These are phyloP conservation scores for Zophobas atratus DNA, from an alignment of 1,140 invertebrate genomes.

Conservation along the genomic window DNA sequence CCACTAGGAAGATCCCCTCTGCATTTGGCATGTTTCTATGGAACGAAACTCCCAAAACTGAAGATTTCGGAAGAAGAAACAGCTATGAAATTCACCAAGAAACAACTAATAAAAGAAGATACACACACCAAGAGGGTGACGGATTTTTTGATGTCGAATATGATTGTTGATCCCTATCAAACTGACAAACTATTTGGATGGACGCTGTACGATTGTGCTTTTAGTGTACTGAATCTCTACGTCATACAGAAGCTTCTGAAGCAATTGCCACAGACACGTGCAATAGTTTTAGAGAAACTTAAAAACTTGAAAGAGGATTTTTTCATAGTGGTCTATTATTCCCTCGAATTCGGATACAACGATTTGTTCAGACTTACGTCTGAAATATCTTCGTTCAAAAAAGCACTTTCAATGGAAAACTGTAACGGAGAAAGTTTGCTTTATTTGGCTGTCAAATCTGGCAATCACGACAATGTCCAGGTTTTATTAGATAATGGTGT, in stretches of 20 bases:
- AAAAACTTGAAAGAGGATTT: not conserved
- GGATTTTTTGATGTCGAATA: not conserved
- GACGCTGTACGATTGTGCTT: constrained; percentile 7
- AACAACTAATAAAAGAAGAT: not conserved
- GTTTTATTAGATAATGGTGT: constrained; percentile 34
- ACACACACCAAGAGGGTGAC: not conserved
- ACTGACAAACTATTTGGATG: not conserved
- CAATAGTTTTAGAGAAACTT: not conserved
- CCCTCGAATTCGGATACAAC: constrained; percentile 2
- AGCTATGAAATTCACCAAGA: not conserved
- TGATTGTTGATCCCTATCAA: not conserved
- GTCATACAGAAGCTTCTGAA: not conserved
- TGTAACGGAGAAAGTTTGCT: constrained; percentile 38
- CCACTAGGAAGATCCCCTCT: not conserved
- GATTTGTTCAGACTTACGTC: not conserved
- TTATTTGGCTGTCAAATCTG: constrained; percentile 40
- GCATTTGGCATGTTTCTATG: not conserved
- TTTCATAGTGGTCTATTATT: not conserved
- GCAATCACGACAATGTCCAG: constrained; percentile 6
- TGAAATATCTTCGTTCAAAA: not conserved
- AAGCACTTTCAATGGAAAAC: not conserved
- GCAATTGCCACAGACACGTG: not conserved
- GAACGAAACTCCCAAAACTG: not conserved
- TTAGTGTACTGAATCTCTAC: constrained; percentile 1
- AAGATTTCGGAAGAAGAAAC: not conserved